A percentile compares a stretch with the other conserved stretches of the same genome.
These are phyloP conservation scores for Equus przewalskii DNA, from an alignment of 2,113 vertebrate genomes.

Conservation along the genomic window DNA sequence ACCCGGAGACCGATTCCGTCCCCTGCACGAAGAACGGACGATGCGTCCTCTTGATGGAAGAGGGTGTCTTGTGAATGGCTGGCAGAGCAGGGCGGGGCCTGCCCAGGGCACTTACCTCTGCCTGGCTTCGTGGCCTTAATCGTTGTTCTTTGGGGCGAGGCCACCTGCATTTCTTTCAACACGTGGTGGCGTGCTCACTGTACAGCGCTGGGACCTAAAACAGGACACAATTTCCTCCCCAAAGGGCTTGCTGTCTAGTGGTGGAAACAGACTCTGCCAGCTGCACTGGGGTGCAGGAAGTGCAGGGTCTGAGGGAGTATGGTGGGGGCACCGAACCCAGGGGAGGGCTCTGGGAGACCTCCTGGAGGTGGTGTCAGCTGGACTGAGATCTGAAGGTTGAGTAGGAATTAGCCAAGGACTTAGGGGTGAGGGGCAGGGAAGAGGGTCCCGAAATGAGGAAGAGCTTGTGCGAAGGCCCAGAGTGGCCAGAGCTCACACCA, in stretches of 20 bases:
- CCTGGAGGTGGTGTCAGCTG: neutral
- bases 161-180: rapidly evolving
- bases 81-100: neutral
- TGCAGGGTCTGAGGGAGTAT: rapidly evolving
- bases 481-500: neutral
- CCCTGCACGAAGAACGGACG: rapidly evolving
- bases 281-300: neutral
- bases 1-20: rapidly evolving
- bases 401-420: neutral
- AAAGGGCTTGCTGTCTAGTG: rapidly evolving
- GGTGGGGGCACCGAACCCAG: too few relatives aligned
- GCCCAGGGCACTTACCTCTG: neutral
- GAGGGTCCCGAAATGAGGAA: neutral
- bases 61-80: rapidly evolving
- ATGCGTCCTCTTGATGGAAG: neutral
- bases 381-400: neutral
- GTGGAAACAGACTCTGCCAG: neutral
- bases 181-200: rapidly evolving
- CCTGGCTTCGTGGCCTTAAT: rapidly evolving
- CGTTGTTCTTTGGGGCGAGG: rapidly evolving
- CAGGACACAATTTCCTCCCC: too few relatives aligned
- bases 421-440: rapidly evolving
- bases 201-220: neutral
- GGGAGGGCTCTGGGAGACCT: neutral
- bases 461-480: neutral